Conservation (phyloP, 2,797 vertebrate species). For the Mus spretus region DNA sequence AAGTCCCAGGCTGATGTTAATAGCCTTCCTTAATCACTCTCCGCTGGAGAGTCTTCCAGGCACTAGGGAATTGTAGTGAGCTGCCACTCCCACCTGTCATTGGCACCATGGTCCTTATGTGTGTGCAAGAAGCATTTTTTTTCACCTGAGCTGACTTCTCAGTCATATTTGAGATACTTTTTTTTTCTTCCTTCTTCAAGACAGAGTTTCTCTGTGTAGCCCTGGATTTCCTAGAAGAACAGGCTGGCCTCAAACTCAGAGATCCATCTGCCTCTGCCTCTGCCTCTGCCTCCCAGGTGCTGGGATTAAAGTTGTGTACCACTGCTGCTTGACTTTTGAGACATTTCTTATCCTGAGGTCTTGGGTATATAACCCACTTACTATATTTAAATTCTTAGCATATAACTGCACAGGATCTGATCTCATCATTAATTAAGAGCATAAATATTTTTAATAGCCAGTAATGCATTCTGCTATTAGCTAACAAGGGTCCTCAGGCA, state of each 20-base stretch:
- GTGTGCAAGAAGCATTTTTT: neutral
- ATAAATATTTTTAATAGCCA: conserved; percentile 60
- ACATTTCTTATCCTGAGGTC: conserved; percentile 32
- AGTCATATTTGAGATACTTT: neutral
- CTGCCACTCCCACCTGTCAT: neutral
- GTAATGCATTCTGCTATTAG: neutral
- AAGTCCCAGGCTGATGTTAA: neutral
- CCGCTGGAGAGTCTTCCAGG: neutral
- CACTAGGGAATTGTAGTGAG: too few species aligned
- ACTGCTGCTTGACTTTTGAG: neutral
- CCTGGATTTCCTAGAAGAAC: neutral
- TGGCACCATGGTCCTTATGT: neutral
- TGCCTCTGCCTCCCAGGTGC: neutral
- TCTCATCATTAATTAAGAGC: conserved; percentile 65
- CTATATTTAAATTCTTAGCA: conserved; percentile 65
- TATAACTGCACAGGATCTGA: conserved; percentile 60
- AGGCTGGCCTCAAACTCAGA: neutral
- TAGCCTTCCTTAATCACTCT: neutral
- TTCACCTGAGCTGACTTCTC: too few species aligned
- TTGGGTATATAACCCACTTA: conserved; percentile 34
- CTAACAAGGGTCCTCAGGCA: conserved; percentile 33
- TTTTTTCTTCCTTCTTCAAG: neutral
- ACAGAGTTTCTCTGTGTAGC: neutral
- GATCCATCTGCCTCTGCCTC: neutral
- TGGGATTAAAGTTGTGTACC: neutral